These are phyloP conservation scores for Sigmodon hispidus DNA, from an alignment of 2,113 vertebrate genomes.

Conservation along the genomic window DNA sequence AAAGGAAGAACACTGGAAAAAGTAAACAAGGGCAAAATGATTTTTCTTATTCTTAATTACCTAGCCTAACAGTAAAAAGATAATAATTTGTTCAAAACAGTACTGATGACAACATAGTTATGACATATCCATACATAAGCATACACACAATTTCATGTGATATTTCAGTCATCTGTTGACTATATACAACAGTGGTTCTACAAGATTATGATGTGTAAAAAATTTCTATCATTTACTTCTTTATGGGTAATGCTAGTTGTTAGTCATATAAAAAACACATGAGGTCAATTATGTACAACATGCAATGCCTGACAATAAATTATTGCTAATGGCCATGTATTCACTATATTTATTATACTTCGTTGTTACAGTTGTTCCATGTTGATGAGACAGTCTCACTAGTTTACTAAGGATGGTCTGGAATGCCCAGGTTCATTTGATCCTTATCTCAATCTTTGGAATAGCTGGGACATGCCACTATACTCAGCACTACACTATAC, in stretches of 20 bases:
- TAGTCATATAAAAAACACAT: neutral
- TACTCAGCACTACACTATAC: neutral
- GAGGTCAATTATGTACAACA: neutral
- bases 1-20: neutral
- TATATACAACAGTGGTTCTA: neutral
- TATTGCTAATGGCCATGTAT: neutral
- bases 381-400: neutral
- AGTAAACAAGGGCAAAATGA: neutral
- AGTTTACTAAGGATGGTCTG: neutral
- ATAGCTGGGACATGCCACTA: neutral
- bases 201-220: neutral
- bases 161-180: neutral
- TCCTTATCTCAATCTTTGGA: too few relatives aligned
- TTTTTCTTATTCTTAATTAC: neutral
- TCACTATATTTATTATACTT: neutral
- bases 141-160: neutral
- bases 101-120: neutral
- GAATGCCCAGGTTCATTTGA: neutral
- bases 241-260: neutral
- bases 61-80: neutral
- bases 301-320: neutral
- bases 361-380: neutral
- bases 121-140: neutral
- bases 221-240: neutral
- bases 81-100: conserved; percentile 2